A percentile compares a stretch with the other conserved stretches of the same genome.
These are phyloP conservation scores for Archips xylosteana DNA, from an alignment of 2,888 invertebrate genomes.

Conservation along the genomic window DNA sequence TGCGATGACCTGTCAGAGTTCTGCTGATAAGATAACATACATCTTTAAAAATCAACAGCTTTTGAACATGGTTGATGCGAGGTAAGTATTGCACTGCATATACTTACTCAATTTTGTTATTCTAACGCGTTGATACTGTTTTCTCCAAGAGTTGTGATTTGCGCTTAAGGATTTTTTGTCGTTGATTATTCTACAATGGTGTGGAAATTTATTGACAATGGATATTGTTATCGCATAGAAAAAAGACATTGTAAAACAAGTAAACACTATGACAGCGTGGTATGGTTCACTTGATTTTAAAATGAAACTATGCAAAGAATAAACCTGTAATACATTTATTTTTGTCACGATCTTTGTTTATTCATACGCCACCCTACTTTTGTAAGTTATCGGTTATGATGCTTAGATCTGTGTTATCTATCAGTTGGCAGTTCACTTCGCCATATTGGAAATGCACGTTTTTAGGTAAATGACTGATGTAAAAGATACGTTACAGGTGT, in stretches of 20 bases:
- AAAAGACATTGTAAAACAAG: conserved; percentile 15
- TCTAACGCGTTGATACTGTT: too few relatives aligned
- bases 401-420: too few relatives aligned
- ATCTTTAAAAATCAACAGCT: too few relatives aligned
- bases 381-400: too few relatives aligned
- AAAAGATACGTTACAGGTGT: too few relatives aligned
- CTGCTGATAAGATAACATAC: too few relatives aligned
- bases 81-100: too few relatives aligned
- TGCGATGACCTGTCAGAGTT: too few relatives aligned
- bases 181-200: conserved; percentile 15
- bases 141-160: not conserved
- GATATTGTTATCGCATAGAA: conserved; percentile 1
- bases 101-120: too few relatives aligned
- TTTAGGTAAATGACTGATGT: too few relatives aligned
- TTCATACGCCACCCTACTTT: not conserved
- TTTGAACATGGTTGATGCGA: too few relatives aligned
- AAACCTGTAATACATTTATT: conserved; percentile 6
- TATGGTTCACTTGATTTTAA: conserved; percentile 4
- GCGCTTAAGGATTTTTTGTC: conserved; percentile 5
- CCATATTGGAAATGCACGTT: not conserved
- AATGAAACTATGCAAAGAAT: conserved; percentile 20
- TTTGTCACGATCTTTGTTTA: not conserved
- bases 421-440: not conserved
- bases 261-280: conserved; percentile 21
- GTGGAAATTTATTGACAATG: conserved; percentile 32